A percentile compares a stretch with the other conserved stretches of the same genome.
These are phyloP conservation scores for Lepidocyrtoides sp. DNA, from an alignment of 2,888 invertebrate species.

Conservation along the genomic window DNA sequence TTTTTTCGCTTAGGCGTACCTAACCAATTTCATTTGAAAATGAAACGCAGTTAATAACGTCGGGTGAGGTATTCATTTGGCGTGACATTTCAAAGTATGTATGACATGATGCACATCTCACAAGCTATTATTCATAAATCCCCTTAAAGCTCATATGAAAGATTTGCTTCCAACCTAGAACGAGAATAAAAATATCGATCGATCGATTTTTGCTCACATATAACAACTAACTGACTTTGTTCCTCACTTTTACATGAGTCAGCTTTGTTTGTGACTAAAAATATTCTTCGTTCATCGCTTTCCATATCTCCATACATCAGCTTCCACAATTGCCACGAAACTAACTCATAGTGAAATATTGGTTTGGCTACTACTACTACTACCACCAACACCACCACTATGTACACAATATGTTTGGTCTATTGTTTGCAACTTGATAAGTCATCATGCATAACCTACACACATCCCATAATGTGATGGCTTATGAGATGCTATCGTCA, in stretches of 20 bases:
- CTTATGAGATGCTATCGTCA: constrained; percentile 35
- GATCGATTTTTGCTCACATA: constrained; percentile 19
- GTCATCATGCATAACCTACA: constrained; percentile 41
- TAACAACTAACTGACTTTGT: too few relatives aligned
- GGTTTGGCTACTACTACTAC: not conserved
- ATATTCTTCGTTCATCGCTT: too few relatives aligned
- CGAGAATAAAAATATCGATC: constrained; percentile 1
- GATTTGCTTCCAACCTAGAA: not conserved
- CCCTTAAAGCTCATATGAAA: constrained; percentile 8
- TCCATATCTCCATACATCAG: too few relatives aligned
- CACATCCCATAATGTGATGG: constrained; percentile 20
- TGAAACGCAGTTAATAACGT: constrained; percentile 13
- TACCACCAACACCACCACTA: not conserved
- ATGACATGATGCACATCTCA: not conserved
- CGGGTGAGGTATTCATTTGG: too few relatives aligned
- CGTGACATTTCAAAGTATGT: not conserved
- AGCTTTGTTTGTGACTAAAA: not conserved
- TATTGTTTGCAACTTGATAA: constrained; percentile 40
- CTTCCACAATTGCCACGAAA: constrained; percentile 1
- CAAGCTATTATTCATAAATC: constrained; percentile 22
- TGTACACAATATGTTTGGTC: too few relatives aligned
- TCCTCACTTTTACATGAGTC: not conserved
- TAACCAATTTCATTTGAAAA: constrained; percentile 14
- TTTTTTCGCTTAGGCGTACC: not conserved
- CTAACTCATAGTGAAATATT: constrained; percentile 6